Evolutionary conservation across 2,113 vertebrate genomes (phyloP), one percentile per base, ranked within the genome.

Genomic region (Dendropsophus ebraccatus): DNA sequence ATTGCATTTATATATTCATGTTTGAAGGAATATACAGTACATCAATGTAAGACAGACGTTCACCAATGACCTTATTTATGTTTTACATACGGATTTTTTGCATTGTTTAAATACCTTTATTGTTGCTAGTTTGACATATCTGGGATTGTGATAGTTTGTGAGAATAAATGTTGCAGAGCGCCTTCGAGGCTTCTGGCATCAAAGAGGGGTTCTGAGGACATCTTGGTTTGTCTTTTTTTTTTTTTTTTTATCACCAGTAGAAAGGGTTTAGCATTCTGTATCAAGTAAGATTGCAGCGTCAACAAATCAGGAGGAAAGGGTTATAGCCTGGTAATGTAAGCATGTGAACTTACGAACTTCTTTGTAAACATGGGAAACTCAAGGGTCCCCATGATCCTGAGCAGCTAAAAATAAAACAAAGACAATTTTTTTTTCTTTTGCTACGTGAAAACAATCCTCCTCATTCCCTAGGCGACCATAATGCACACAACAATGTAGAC

Each of bases 1-100:
- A 83, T 83, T 74, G 69, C 81, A 83, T 83, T 83, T 47, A 47
- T 83, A 83, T 72, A 83, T 83, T 83, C 81, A 83, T 83, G 69
- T 83, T 72, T 73, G 14, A 12, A 9, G 69, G 47, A 25, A 47
- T 50, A 67, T n/a, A n/a, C n/a, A n/a, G 41, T 67, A 49, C 41
- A 82, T 82, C 60, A 82, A 72, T 32, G 67, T 73, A 83, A 56
- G 23, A 83, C n/a, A 56, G 32, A 13, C 32, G 52, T 35, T 72
- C 28, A 52, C 69, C 76, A 76, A 35, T 76, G 72, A 65, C 72
- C 83, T 76, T 74, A 76, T 84, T 84, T 84, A 76, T 76, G 37
- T 84, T 60, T 62, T 47, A 47, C 83, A 60, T 76, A 56, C 65
- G 17, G 52, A n/a, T 21, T 62, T 70, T 74, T 52, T 54, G 32